These are phyloP conservation scores for Microcebus tavaratra DNA, from an alignment of 2,113 vertebrate genomes.

Conservation along the genomic window DNA sequence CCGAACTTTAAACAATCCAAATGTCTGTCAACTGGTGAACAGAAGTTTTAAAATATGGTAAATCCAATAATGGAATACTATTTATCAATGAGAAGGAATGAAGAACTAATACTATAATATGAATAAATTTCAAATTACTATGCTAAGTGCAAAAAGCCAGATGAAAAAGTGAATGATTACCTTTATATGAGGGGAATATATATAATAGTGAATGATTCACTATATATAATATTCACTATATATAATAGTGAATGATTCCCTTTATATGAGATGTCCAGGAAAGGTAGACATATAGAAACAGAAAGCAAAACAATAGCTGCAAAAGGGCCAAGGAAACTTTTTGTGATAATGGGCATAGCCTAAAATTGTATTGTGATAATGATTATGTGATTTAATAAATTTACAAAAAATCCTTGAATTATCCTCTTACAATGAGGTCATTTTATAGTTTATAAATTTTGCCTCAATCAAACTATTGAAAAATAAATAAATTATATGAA, in stretches of 20 bases:
- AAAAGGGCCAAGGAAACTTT: background rate
- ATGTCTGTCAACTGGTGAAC: background rate
- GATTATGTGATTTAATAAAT: background rate
- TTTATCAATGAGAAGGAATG: background rate
- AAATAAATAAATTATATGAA: background rate
- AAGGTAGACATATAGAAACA: background rate
- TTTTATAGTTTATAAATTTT: background rate
- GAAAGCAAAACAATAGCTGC: background rate
- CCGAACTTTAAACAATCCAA: background rate
- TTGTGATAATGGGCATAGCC: background rate
- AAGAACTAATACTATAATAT: background rate
- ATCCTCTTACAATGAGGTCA: background rate
- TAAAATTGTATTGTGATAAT: background rate
- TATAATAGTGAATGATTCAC: background rate
- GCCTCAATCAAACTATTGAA: background rate
- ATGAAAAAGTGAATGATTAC: background rate
- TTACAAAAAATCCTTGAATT: background rate
- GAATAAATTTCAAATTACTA: background rate
- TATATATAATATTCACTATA: background rate
- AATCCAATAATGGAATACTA: background rate
- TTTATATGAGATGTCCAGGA: background rate
- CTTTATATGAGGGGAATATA: background rate
- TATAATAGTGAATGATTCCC: background rate
- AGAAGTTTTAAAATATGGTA: background rate
- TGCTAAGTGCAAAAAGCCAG: background rate